Conservation (phyloP, 2,888 invertebrate genomes). For the Caenorhabditis sinica region DNA sequence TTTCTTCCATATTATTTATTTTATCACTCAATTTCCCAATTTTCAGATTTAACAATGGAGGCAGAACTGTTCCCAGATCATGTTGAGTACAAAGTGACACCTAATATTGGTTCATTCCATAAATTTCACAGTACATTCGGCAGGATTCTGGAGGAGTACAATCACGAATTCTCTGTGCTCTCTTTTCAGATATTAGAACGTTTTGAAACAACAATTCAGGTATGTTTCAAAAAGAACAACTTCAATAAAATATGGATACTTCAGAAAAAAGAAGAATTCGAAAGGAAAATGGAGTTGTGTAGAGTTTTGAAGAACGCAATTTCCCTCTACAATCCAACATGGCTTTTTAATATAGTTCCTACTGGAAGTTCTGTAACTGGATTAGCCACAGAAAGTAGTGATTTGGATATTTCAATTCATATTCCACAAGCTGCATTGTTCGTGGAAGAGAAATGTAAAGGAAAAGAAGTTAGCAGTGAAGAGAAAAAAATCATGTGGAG, state of each 20-base stretch:
- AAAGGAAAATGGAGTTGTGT: constrained; percentile 46
- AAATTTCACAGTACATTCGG: neutral
- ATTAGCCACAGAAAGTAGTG: constrained; percentile 61
- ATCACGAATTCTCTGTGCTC: neutral
- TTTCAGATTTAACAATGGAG: neutral
- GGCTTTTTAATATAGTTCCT: constrained; percentile 62
- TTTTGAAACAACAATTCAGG: neutral
- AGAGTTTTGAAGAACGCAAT: constrained; percentile 32
- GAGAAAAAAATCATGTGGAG: constrained; percentile 6
- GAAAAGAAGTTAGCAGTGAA: neutral
- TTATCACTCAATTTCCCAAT: too few relatives aligned
- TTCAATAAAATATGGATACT: too few relatives aligned
- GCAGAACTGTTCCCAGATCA: neutral
- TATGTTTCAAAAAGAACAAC: neutral
- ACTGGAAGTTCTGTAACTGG: constrained; percentile 67
- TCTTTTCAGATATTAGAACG: neutral
- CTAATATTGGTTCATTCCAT: neutral
- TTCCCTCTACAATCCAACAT: constrained; percentile 29
- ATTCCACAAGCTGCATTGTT: constrained; percentile 56
- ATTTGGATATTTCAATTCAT: constrained; percentile 69
- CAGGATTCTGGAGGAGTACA: neutral
- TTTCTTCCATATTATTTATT: too few relatives aligned
- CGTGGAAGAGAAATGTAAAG: neutral
- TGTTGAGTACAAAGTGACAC: neutral
- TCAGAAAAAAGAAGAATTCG: constrained; percentile 47